Base-by-base conservation (phyloP, 2,113 vertebrate genomes). In the Casuarius casuarius region DNA sequence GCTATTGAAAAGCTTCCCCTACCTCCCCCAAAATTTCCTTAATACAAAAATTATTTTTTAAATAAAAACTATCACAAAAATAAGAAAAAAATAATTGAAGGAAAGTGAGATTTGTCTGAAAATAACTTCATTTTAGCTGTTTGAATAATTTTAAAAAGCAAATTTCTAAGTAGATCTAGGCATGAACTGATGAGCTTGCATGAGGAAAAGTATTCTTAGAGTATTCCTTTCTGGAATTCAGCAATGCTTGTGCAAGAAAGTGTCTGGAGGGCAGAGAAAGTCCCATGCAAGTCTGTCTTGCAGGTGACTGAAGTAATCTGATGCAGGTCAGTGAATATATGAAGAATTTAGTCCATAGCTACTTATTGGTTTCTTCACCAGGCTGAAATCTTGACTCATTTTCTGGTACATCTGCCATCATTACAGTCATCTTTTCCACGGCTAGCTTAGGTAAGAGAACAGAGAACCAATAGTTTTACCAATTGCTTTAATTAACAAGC, bases 311-410 rank as follows among this genome's bases (percentile, higher is more conserved):
- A 72, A 74, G 40, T 42, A 16, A 72, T 46, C 35, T 66, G 44
- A 63, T 18, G 51, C 8, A 67, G 48, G 7, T 1, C 94, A 95
- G 12, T 97, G 97, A 94, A 95, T 95, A 14, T 97, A 97, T 15
- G 98, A 98, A 66, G 98, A 98, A 95, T 8, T 31, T 2, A 65
- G 18, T 29, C 26, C 51, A 13, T 31, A 85, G 65, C 35, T 95
- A 54, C 61, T 42, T 66, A 22, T 7, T 17, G 6, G 63, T 9
- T 29, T 40, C 51, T 54, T 71, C 59, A n/a, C 19, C 28, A 38
- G 49, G 16, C 2, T 48, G 70, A 83, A 91, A 61, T 65, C 35
- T 44, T 59, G 42, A 19, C 23, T 74, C 31, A 29, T 74, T 28
- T 59, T 31, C 48, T 76, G 42, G 20, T 25, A 9, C 31, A n/a